A percentile compares a stretch with the other conserved stretches of the same genome.
These are phyloP conservation scores for Eleginops maclovinus DNA, from an alignment of 2,113 vertebrate species.

Conservation along the genomic window DNA sequence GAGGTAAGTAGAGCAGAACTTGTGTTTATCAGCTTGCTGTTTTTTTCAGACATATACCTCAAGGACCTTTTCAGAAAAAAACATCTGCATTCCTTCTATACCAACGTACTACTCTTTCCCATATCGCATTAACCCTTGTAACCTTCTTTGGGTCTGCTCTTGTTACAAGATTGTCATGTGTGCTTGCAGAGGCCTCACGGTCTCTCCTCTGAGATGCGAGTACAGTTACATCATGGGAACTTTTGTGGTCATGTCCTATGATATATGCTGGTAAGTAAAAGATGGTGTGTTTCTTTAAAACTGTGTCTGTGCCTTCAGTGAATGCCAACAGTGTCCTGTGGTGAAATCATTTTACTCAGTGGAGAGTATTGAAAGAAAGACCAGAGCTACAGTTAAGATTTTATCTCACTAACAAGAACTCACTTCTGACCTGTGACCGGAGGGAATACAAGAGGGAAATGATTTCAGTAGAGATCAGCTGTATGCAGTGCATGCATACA, in stretches of 20 bases:
- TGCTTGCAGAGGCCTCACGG: slow-evolving; percentile 22
- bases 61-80: slow-evolving; percentile 33
- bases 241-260: slow-evolving; percentile 54
- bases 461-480: slow-evolving; percentile 14
- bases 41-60: slow-evolving; percentile 28
- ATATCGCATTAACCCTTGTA: slow-evolving; percentile 66
- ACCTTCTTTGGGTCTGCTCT: slow-evolving; percentile 32
- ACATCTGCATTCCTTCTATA: slow-evolving; percentile 55
- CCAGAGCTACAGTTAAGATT: slow-evolving; percentile 61
- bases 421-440: slow-evolving; percentile 41
- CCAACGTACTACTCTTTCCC: slow-evolving; percentile 53
- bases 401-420: slow-evolving; percentile 53
- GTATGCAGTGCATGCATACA: background rate
- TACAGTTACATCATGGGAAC: slow-evolving; percentile 33
- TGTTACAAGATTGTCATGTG: slow-evolving; percentile 25
- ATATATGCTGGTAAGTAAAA: slow-evolving; percentile 61
- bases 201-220: slow-evolving; percentile 14
- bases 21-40: background rate
- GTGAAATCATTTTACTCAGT: slow-evolving; percentile 70
- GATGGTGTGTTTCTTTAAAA: slow-evolving; percentile 51
- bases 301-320: slow-evolving; percentile 54
- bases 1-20: background rate
- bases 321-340: slow-evolving; percentile 70
- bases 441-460: slow-evolving; percentile 27
- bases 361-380: slow-evolving; percentile 65